Percentiles rank a stretch among this genome's conserved stretches.
Evolutionary conservation across 2,888 invertebrate species (phyloP).

Genomic region (Tiliacea citrago): DNA sequence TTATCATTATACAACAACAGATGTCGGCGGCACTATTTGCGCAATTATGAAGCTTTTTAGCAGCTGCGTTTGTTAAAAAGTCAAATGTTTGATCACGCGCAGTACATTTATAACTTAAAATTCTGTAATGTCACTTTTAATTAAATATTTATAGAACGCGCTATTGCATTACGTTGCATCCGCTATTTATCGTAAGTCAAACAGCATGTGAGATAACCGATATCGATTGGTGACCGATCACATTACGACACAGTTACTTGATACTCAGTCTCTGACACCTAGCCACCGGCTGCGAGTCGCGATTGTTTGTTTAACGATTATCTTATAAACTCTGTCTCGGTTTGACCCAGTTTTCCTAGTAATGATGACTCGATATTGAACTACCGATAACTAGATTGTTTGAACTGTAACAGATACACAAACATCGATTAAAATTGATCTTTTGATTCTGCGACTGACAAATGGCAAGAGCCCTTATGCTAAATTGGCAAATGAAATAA

Average conservation of each 20-base stretch:
- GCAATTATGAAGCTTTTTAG: slow-evolving; percentile 51
- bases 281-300: slow-evolving; percentile 79
- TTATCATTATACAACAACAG: slow-evolving; percentile 51
- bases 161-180: slow-evolving; percentile 82
- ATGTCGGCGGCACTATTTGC: slow-evolving; percentile 51
- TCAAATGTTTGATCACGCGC: slow-evolving; percentile 45
- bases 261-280: slow-evolving; percentile 79
- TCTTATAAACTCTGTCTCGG: slow-evolving; percentile 73
- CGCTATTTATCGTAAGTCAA: slow-evolving; percentile 84
- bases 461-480: background rate
- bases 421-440: slow-evolving; percentile 40
- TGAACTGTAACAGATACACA: slow-evolving; percentile 43
- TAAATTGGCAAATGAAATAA: slow-evolving; percentile 28
- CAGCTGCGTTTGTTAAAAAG: slow-evolving; percentile 42
- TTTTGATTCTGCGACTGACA: slow-evolving; percentile 16
- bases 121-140: slow-evolving; percentile 71
- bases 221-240: slow-evolving; percentile 86
- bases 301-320: slow-evolving; percentile 77
- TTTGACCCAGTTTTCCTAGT: slow-evolving; percentile 77
- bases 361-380: slow-evolving; percentile 57
- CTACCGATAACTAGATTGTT: slow-evolving; percentile 44
- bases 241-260: slow-evolving; percentile 83
- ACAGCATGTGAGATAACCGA: slow-evolving; percentile 81
- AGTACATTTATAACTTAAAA: slow-evolving; percentile 45
- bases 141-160: slow-evolving; percentile 84